These are phyloP conservation scores for Cylloceria caligata DNA, from an alignment of 2,888 invertebrate species.

Conservation along the genomic window DNA sequence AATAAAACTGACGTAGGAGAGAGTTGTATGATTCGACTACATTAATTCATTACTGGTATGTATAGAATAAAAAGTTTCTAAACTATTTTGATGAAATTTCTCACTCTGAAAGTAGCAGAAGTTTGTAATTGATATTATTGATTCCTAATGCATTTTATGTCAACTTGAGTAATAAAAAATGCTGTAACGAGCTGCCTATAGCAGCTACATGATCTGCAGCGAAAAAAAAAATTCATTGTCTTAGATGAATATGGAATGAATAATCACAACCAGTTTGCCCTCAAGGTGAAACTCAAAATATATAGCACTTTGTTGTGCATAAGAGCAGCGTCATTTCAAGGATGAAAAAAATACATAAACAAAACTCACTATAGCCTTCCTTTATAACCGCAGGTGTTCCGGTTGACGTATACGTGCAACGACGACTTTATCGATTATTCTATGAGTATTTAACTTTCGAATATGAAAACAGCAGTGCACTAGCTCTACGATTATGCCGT, in stretches of 20 bases:
- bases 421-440: constrained; percentile 51
- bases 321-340: background rate
- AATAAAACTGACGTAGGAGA: too few species aligned
- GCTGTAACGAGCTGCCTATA: too few species aligned
- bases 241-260: background rate
- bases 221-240: background rate
- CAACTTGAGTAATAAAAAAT: too few species aligned
- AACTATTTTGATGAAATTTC: too few species aligned
- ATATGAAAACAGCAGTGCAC: background rate
- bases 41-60: too few species aligned
- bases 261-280: background rate
- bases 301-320: background rate
- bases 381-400: constrained; percentile 11
- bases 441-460: constrained; percentile 16
- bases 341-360: background rate
- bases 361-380: constrained; percentile 37
- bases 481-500: background rate
- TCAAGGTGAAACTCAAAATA: background rate
- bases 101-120: too few species aligned
- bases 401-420: constrained; percentile 11
- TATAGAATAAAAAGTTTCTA: too few species aligned
- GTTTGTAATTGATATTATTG: too few species aligned
- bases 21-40: too few species aligned
- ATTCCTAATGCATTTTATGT: too few species aligned
- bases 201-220: too few species aligned